These are phyloP conservation scores for Eremobia ochroleuca DNA, from an alignment of 2,888 invertebrate genomes.

Conservation along the genomic window DNA sequence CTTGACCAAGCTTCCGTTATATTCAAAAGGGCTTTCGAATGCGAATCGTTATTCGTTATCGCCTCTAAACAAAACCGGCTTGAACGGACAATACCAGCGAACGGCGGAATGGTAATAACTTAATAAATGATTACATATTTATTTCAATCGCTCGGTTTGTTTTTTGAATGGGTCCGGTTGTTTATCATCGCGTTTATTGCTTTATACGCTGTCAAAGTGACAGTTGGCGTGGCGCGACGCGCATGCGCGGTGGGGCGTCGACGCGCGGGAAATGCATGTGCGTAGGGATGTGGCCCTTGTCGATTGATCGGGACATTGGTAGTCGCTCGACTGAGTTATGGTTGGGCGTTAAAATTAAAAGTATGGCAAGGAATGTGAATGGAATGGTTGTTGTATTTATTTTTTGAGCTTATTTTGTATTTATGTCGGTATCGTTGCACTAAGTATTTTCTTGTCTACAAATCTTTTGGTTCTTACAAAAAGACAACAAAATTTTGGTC, in stretches of 20 bases:
- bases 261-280: constrained; percentile 63
- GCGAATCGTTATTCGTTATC: constrained; percentile 59
- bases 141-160: constrained; percentile 79
- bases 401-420: constrained; percentile 2
- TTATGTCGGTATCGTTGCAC: neutral
- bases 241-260: constrained; percentile 73
- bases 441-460: constrained; percentile 12
- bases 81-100: constrained; percentile 67
- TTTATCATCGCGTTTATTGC: constrained; percentile 74
- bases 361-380: constrained; percentile 45
- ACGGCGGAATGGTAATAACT: constrained; percentile 68
- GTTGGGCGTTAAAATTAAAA: constrained; percentile 59
- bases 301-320: constrained; percentile 63
- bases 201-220: constrained; percentile 69
- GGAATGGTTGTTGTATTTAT: constrained; percentile 4
- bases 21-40: constrained; percentile 50
- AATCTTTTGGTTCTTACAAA: constrained; percentile 2
- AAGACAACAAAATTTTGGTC: neutral
- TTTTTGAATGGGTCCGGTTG: constrained; percentile 69
- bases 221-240: constrained; percentile 71
- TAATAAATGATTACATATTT: constrained; percentile 78
- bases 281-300: constrained; percentile 59
- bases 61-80: constrained; percentile 55
- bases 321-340: constrained; percentile 54
- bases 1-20: constrained; percentile 55